These are phyloP conservation scores for Galbula dea DNA, from an alignment of 2,113 vertebrate genomes.

Conservation along the genomic window DNA sequence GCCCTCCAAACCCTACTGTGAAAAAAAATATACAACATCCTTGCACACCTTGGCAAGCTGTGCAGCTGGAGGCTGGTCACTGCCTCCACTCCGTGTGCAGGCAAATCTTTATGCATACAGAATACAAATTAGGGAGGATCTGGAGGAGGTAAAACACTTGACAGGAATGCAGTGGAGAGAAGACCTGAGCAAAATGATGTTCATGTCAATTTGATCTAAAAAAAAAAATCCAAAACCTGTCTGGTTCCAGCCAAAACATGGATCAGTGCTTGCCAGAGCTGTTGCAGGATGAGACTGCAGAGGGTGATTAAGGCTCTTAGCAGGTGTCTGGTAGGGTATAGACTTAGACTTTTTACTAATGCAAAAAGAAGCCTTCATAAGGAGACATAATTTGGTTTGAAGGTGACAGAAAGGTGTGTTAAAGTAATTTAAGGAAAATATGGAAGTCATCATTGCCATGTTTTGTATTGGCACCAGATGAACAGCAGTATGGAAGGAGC, in stretches of 20 bases:
- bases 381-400: neutral
- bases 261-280: neutral
- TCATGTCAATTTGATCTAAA: neutral
- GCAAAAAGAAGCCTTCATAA: neutral
- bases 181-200: neutral
- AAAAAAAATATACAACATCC: neutral
- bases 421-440: neutral
- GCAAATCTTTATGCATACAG: neutral
- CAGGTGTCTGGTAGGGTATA: neutral
- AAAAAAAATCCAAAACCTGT: neutral
- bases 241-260: neutral
- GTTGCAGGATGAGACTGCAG: neutral
- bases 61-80: neutral
- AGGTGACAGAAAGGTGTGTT: neutral
- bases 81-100: neutral
- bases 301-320: neutral
- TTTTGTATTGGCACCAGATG: neutral
- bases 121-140: neutral
- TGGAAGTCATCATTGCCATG: neutral
- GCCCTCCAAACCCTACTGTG: neutral
- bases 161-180: neutral
- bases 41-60: neutral
- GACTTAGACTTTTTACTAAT: neutral
- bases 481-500: neutral
- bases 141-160: neutral